A percentile compares a stretch with the other conserved stretches of the same genome.
Evolutionary conservation across 1,140 invertebrate species (phyloP).

Genomic region (Camponotus vicinus): DNA sequence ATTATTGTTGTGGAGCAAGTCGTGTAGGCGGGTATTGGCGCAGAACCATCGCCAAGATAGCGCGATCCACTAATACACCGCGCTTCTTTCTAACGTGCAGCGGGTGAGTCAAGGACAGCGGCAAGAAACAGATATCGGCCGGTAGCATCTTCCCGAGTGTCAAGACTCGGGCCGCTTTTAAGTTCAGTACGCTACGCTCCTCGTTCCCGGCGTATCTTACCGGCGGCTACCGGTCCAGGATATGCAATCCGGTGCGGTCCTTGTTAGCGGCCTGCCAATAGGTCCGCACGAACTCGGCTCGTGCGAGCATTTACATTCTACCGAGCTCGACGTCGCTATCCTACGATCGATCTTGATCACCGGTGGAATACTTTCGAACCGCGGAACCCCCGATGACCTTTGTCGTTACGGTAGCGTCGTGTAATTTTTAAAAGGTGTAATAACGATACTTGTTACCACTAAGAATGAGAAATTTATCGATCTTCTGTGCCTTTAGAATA

Average conservation of each 20-base stretch:
- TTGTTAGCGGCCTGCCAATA: slow-evolving; percentile 84
- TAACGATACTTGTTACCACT: no score
- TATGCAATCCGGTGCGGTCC: slow-evolving; percentile 68
- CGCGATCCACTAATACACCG: slow-evolving; percentile 30
- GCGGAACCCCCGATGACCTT: slow-evolving; percentile 13
- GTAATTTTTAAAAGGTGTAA: background rate
- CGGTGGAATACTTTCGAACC: slow-evolving; percentile 25
- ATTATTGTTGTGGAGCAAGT: slow-evolving; percentile 79
- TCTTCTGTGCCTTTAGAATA: background rate
- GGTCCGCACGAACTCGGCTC: slow-evolving; percentile 73
- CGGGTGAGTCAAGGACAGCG: slow-evolving; percentile 73
- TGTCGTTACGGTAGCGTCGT: background rate
- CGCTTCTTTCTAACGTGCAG: slow-evolving; percentile 55
- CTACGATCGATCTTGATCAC: slow-evolving; percentile 31
- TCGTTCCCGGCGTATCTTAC: slow-evolving; percentile 72
- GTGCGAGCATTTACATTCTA: slow-evolving; percentile 82
- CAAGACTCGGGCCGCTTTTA: slow-evolving; percentile 72
- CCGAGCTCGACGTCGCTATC: slow-evolving; percentile 16
- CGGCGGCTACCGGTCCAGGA: slow-evolving; percentile 52
- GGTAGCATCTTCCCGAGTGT: slow-evolving; percentile 82
- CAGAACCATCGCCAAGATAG: slow-evolving; percentile 29
- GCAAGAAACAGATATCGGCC: slow-evolving; percentile 79
- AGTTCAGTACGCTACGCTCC: slow-evolving; percentile 80
- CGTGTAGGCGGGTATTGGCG: slow-evolving; percentile 45
- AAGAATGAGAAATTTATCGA: background rate